Evolutionary conservation across 1,140 invertebrate genomes (phyloP), one percentile per base, ranked within the genome.

Genomic region (Pogonognathellus flavescens): DNA sequence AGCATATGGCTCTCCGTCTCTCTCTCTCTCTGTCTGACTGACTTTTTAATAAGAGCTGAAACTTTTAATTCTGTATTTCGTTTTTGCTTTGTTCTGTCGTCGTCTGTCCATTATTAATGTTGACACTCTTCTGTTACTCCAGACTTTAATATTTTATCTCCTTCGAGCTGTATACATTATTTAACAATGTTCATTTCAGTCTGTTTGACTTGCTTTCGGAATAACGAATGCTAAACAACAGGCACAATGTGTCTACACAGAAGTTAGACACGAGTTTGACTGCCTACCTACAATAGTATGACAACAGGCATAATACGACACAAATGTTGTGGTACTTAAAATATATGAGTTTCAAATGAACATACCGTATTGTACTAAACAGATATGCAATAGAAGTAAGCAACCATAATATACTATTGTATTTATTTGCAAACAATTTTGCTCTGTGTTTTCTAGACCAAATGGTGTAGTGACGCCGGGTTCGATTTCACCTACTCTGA

Each of bases 41-140:
- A 81, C 80, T 81, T 81, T 83, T 83, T 83, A 66, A 62, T 83
- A 83, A 62, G 82, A 22, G 70, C 31, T 10, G 14, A 83, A 83
- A 83, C 82, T 83, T 83, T 83, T 83, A 83, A 66, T 83, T 66
- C 55, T 20, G 18, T 83, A 50, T 76, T 76, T 76, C 70, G 31
- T 76, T 76, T 76, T 50, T 76, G 22, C 70, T 76, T 76, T 31
- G 14, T 50, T n/a, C 31, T 76, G 70, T 66, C 55, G 57, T 31
- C 18, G 57, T 83, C 14, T n/a, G 18, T 86, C 53, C 72, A 83
- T 85, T 86, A 86, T 86, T 86, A 86, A 86, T 86, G 85, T 83
- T 82, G 80, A 86, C 85, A 86, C 80, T 80, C 80, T 86, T 59
- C 62, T 86, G 20, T 80, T 20, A 62, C 62, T 83, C 82, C 31